phyloP scores from a whole-genome alignment of 2,888 invertebrate genomes.

The Unio pictorum region DNA sequence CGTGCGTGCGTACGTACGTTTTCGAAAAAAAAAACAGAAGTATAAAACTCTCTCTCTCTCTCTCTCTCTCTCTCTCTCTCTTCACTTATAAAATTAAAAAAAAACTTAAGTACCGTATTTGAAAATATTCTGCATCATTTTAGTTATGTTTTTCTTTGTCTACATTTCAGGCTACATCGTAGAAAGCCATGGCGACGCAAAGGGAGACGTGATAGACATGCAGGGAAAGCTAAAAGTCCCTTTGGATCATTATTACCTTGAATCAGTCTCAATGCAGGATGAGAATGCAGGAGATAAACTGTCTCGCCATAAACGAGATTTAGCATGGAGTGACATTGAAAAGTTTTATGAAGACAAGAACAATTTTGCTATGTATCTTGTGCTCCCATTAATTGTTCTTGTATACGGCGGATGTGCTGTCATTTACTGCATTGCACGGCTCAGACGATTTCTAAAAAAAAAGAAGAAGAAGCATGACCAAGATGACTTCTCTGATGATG shows the following conservation, averaged over 20 bases:
- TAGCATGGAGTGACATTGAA: conserved; percentile 37
- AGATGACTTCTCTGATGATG: not conserved
- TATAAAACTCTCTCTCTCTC: too few relatives aligned
- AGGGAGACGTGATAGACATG: not conserved
- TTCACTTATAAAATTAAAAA: too few relatives aligned
- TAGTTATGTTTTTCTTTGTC: too few relatives aligned
- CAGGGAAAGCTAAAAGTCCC: not conserved
- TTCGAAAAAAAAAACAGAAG: too few relatives aligned
- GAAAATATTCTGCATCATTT: too few relatives aligned
- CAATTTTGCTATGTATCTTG: conserved; percentile 52
- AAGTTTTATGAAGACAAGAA: conserved; percentile 51
- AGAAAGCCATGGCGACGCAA: too few relatives aligned
- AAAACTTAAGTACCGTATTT: too few relatives aligned
- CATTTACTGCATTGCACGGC: conserved; percentile 48
- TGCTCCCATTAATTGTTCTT: conserved; percentile 46
- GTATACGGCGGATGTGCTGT: conserved; percentile 53
- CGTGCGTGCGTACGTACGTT: too few relatives aligned
- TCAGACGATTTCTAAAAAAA: conserved; percentile 37
- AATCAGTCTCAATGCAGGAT: too few relatives aligned
- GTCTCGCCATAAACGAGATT: conserved; percentile 22
- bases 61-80: too few relatives aligned
- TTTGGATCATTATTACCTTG: too few relatives aligned
- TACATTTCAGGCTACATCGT: too few relatives aligned
- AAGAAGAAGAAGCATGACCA: conserved; percentile 25
- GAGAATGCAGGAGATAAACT: conserved; percentile 1